Base-by-base conservation (phyloP, 2,113 vertebrate species). In the Accipiter cooperii region DNA sequence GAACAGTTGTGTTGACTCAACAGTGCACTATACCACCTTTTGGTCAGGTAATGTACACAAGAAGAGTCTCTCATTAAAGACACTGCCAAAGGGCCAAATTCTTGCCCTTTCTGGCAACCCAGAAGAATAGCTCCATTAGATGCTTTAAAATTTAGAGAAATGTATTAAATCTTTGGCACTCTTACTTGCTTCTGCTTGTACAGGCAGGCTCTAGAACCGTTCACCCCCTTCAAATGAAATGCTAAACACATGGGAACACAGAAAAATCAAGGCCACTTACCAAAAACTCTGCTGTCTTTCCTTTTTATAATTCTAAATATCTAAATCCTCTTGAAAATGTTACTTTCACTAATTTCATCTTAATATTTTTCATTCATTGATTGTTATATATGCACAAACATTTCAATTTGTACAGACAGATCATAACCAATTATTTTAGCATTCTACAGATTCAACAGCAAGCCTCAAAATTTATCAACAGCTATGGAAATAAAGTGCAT, bases 1-100 rank as follows among this genome's bases (percentile, higher is more conserved):
- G 91, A 93, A 73, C 65, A 93, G 78, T 90, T 68, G 84, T 60
- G 77, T 84, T 94, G 84, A 94, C 70, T 91, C 84, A 84, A 12
- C 13, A n/a, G 81, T 47, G 89, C n/a, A 28, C 74, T 73, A 34
- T 31, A 82, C 20, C 65, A 87, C 77, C 65, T 85, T 82, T 78
- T 0, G 1, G 49, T 44, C 91, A 85, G 52, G 74, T 82, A 85
- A 47, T 25, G 33, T 47, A 71, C 71, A 26, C 42, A 79, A 40
- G 38, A 63, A 47, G 33, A 70, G 75, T 44, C 42, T 84, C 55
- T 64, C 26, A 11, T 38, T 69, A 52, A 38, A 66, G 40, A 31
- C 24, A 40, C n/a, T 54, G 42, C 13, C 73, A 58, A 93, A 86
- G 40, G n/a, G 51, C 24, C 89, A 63, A 65, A 87, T 84, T 81